A percentile compares a stretch with the other conserved stretches of the same genome.
phyloP scores from a whole-genome alignment of 2,797 vertebrate species.

The Nyctalus aviator region DNA sequence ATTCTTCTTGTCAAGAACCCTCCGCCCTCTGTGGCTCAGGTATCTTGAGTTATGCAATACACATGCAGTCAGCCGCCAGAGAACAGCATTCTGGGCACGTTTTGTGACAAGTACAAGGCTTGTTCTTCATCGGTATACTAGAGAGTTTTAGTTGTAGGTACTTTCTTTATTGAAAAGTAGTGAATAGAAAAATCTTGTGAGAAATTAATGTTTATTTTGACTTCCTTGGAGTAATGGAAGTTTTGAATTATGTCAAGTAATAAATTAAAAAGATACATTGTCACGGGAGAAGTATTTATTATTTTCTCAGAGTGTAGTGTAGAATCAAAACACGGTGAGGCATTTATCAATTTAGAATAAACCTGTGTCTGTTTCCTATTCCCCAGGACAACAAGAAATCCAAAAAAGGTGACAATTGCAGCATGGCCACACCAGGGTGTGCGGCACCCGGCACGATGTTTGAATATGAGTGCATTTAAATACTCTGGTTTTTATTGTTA shows the following conservation, averaged over 20 bases:
- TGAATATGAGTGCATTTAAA: not conserved
- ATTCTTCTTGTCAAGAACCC: not conserved
- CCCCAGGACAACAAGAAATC: not conserved
- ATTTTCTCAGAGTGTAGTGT: not conserved
- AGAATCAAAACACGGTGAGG: not conserved
- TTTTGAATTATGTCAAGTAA: slow-evolving; percentile 22
- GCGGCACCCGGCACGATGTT: not conserved
- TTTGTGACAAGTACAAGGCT: not conserved
- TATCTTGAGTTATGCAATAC: not conserved
- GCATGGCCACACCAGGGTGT: not conserved
- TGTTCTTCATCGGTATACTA: not conserved
- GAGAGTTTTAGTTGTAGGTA: not conserved
- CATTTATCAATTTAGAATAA: slow-evolving; percentile 11
- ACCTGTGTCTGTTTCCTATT: not conserved
- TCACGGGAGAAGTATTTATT: not conserved
- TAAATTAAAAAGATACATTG: not conserved
- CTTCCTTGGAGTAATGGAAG: not conserved
- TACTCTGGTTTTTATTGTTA: not conserved
- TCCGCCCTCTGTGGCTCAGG: not conserved
- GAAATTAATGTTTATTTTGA: slow-evolving; percentile 11
- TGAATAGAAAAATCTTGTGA: not conserved
- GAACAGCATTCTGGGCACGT: not conserved
- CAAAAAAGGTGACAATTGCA: not conserved
- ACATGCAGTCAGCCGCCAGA: not conserved
- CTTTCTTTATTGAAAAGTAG: slow-evolving; percentile 24